Base-by-base conservation (phyloP, 2,113 vertebrate genomes). In the Aegithalos caudatus region DNA sequence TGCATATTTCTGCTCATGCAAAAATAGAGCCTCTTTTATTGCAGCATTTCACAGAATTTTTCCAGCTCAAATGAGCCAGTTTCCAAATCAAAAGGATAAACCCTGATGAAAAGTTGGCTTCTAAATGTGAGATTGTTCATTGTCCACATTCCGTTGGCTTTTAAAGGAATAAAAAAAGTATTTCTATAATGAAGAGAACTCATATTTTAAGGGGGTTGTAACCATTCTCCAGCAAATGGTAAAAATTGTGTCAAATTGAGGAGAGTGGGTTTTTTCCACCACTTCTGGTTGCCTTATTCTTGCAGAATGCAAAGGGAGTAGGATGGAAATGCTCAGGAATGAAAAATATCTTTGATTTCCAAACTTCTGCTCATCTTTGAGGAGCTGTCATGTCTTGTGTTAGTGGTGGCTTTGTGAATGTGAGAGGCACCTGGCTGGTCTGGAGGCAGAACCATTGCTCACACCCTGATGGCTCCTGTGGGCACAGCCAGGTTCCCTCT, bases 21-120 rank as follows among this genome's bases (percentile, higher is more conserved):
- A 96, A 96, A 96, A 92, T 93, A 96, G 85, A 94, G 79, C 65
- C 88, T 71, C 76, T 83, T 92, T 97, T 92, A 93, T 96, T 97
- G 92, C 90, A 88, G 88, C 88, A 93, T 84, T 93, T 90, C 93
- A 81, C 83, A 88, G 88, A 86, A 86, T 76, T 95, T 96, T 97
- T 96, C 96, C 95, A 93, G 82, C 69, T 51, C 48, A 84, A 95
- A 94, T 50, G 72, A 96, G 90, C 86, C 88, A 96, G 48, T 96
- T 96, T 96, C 92, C 90, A 95, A 90, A 94, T 95, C 72, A 96
- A 94, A 92, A 83, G 94, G 86, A 94, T 86, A 88, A 94, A 71
- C 51, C 42, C 90, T 42, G 56, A 90, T 88, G 90, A 97, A 95
- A 96, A 86, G 72, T 70, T 95, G 95, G 92, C 93, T 81, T 79